phyloP scores from a whole-genome alignment of 35 echinoderm and acorn worm genomes.

The Strongylocentrotus purpuratus region DNA sequence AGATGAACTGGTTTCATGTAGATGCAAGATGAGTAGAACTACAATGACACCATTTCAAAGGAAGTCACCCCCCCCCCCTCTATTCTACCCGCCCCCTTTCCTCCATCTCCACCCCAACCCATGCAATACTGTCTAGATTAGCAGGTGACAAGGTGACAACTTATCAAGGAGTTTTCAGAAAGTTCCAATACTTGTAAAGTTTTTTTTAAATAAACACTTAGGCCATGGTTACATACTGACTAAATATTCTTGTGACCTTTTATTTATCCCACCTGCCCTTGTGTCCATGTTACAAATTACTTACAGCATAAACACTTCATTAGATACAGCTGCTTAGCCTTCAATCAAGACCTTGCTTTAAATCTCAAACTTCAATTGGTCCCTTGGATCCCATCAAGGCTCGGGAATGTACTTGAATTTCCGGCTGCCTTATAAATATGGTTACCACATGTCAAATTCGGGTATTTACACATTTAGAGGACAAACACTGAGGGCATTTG shows the following conservation, averaged over 20 bases:
- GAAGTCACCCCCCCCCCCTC: no score
- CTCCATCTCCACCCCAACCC: no score
- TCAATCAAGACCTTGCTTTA: not conserved
- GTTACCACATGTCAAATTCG: not conserved
- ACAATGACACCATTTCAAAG: no score
- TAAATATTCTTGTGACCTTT: not conserved
- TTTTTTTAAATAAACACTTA: not conserved
- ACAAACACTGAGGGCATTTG: not conserved
- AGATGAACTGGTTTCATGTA: no score
- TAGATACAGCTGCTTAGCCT: slow-evolving; percentile 9
- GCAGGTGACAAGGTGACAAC: no score
- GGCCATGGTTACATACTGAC: not conserved
- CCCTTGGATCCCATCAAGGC: not conserved
- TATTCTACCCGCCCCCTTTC: no score
- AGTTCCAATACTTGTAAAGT: no score
- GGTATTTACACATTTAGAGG: not conserved
- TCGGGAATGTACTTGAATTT: slow-evolving; percentile 3
- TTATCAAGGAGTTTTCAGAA: no score
- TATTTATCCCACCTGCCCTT: not conserved
- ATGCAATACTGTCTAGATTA: no score
- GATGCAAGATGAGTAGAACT: no score
- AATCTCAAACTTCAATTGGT: not conserved
- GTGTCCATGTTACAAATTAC: not conserved
- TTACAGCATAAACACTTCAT: not conserved
- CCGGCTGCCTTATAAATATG: not conserved